Base-by-base conservation (phyloP, 2,888 invertebrate genomes). In the Amblyteles armatorius region DNA sequence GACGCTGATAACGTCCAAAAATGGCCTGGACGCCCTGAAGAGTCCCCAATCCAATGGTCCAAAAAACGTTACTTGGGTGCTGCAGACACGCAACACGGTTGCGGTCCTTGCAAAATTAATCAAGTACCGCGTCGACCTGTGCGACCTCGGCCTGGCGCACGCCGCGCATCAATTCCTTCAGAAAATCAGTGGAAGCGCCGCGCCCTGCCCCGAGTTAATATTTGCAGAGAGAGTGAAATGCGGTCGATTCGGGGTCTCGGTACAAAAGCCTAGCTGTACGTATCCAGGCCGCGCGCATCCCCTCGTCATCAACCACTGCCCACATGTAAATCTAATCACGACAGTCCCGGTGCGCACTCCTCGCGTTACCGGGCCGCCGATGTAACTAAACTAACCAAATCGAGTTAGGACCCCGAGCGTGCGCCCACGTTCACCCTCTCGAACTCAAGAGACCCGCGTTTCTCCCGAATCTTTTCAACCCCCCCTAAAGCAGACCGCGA, bases 341-440 rank as follows among this genome's bases (percentile, higher is more conserved):
- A 89, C 91, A 90, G 88, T 92, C 92, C 91, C 89, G 86, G 85
- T 91, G 89, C 91, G 89, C 90, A 91, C 87, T 88, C 91, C 87
- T 90, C 91, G 91, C 91, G 91, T 92, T 91, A 92, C 91, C 90
- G 90, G 92, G 91, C 91, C 91, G 88, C 57, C 79, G 57, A 80
- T 77, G 92, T 93, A 93, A 94, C 94, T 93, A 94, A 94, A 94
- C 93, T 93, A 94, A 94, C 93, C 89, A 91, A 94, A 94, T 94
- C 88, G 93, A 93, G 93, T 94, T 94, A 94, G 91, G 89, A 48
- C 44, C 86, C 86, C 87, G 82, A 88, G 83, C 52, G 60, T 36
- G 80, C 79, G 84, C 88, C 88, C 74, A 76, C 81, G 67, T 82
- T 73, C 79, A 71, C 80, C 82, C 87, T 84, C 77, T 80, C 57